Evolutionary conservation across 2,888 invertebrate genomes (phyloP), one percentile per base, ranked within the genome.

Genomic region (Petrolisthes cinctipes): DNA sequence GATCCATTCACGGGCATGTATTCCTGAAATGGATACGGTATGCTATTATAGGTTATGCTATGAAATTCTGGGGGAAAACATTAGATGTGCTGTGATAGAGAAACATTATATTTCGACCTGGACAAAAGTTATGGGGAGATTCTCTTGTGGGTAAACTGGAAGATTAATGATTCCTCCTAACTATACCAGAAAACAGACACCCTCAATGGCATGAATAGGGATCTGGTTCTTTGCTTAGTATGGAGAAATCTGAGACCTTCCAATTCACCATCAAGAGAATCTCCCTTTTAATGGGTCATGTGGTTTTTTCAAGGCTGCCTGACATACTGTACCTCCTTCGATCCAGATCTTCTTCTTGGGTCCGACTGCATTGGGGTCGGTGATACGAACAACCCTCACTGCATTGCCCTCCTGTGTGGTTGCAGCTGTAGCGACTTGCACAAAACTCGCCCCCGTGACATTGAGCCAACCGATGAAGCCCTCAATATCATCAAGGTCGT

Each of bases 1-100:
- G 14, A 93, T 92, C 94, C 94, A 98, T 94, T 98, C 98, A 51
- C 98, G 94, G 0, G 97, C 96, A 92, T 97, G 97, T 91, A 97
- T 97, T 37, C 96, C 95, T 90, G 84, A 0, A 75, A 57, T n/a
- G 20, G 37, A 14, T 1, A 61, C 2, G 37, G 37, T 37, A 37
- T 37, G 61, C 9, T 68, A 23, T 4, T 51, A 17, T 20, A 66
- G 3, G 14, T n/a, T n/a, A 76, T n/a, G 14, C 14, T 4, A 76
- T 14, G 20, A 23, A 76, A 76, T 68, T 17, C 17, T 17, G 14
- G 68, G 68, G n/a, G 68, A n/a, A 68, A 68, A 17, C 14, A n/a
- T 14, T 17, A n/a, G 17, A 68, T 68, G 68, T 68, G n/a, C 14
- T 68, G 14, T n/a, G n/a, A 17, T 68, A 3, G 14, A 14, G 14